Evolutionary conservation across 2,113 vertebrate species (phyloP), one percentile per base, ranked within the genome.

Genomic region (Oceanodroma tethys): DNA sequence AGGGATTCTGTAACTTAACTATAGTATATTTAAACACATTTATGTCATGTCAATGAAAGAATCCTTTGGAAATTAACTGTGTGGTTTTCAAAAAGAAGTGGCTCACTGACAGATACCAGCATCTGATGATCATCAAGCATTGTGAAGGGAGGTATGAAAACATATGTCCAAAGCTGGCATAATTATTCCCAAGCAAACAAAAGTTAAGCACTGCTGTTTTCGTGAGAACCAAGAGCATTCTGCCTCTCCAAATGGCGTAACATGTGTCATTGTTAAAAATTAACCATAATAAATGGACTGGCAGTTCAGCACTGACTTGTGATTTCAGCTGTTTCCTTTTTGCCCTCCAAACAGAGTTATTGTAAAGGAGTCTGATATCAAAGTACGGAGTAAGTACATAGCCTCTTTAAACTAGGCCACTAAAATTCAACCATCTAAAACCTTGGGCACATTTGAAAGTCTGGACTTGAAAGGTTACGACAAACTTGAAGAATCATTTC

Each of bases 1-100:
- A 67, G 34, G 63, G 92, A 90, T 94, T 94, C 89, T 90, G 74
- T 71, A 96, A 89, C 70, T 89, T 93, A 89, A 84, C 72, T 66
- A 48, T 53, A 88, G 50, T 91, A 78, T 70, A 88, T 76, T 95
- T 94, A 97, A 91, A 90, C 67, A 90, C 14, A 67, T 91, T 91
- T 81, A 76, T 87, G 84, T 25, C 50, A 50, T 16, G 45, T 79
- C 93, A 94, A 13, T 82, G 67, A 82, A 79, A 76, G 48, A 89
- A 84, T 16, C 4, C 22, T 91, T 76, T 82, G n/a, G 81, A 94
- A 95, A 93, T 67, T 87, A 74, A 78, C 48, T 22, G 20, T 40
- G 27, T 52, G 45, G 29, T 50, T 96, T 95, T 91, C 66, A 85
- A 80, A 85, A 87, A 45, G 56, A 94, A 93, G n/a, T 21, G 22